Evolutionary conservation across 2,797 vertebrate genomes (phyloP), one percentile per base, ranked within the genome.

Genomic region (Rallus crepitans): DNA sequence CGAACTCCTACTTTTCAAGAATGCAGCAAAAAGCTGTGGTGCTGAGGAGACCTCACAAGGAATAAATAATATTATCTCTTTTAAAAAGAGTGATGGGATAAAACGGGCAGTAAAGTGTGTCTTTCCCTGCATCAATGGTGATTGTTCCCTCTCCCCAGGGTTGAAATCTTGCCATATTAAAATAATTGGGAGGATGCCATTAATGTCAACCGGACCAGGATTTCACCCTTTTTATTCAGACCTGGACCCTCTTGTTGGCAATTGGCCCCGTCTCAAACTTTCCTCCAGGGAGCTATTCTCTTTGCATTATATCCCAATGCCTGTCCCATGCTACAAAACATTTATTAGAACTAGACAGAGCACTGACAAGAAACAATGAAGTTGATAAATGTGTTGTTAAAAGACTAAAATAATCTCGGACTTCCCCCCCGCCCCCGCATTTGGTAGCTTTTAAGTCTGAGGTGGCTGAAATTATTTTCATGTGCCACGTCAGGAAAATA

Each of bases 211-310:
- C 59, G 76, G 82, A 50, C 79, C 65, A 68, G 50, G 45, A 59
- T 93, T 92, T 91, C 64, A 48, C 14, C 57, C 93, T 23, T 80
- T 73, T 85, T 92, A 87, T 92, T 95, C 86, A 93, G 72, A 85
- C 25, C 61, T 87, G 71, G 57, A 13, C 35, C 68, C 42, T 82
- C 56, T 66, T 63, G 47, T 59, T 85, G 78, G 55, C 69, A 90
- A 78, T 27, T 82, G 78, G 86, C 78, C 50, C 16, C 61, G 76
- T 85, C 82, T 90, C 68, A 93, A 59, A 82, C 45, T 87, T 90
- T 93, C 28, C 93, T 87, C 81, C 28, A 75, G 93, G 87, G 90
- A 91, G 25, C 75, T 83, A 68, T 93, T 93, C 75, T 89, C 69
- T 82, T 64, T 92, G 68, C 65, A 69, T 93, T 92, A 90, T 82